Conservation (phyloP, 2,113 vertebrate species). For the Microcebus tavaratra region DNA sequence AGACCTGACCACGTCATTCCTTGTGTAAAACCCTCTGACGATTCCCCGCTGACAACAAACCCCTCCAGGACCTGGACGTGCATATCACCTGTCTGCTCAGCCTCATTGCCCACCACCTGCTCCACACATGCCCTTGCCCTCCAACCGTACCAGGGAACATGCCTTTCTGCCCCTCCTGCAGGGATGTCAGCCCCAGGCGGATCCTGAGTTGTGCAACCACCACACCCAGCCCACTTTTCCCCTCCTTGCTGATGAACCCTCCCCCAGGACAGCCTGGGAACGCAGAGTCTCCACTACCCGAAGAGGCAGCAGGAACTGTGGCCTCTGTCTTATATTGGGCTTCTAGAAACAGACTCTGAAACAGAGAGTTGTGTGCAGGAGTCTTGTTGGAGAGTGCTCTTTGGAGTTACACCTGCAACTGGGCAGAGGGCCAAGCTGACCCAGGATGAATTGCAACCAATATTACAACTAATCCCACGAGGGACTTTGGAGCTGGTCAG, state of each 20-base stretch:
- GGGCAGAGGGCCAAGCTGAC: not conserved
- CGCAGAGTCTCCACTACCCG: not conserved
- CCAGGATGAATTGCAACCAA: not conserved
- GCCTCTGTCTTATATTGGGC: not conserved
- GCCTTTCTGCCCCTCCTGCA: not conserved
- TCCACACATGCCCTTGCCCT: not conserved
- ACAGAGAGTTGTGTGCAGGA: not conserved
- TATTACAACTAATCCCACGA: not conserved
- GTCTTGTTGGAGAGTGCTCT: not conserved
- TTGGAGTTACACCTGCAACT: not conserved
- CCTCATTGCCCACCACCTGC: not conserved
- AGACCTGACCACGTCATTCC: not conserved
- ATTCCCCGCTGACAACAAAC: not conserved
- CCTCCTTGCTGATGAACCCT: not conserved
- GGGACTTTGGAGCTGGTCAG: not conserved
- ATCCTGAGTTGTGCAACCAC: not conserved
- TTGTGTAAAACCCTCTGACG: not conserved
- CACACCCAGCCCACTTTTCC: not conserved
- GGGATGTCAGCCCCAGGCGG: no score
- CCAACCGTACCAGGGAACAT: not conserved
- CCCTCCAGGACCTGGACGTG: not conserved
- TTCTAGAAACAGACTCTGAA: conserved; percentile 26
- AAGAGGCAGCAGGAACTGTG: not conserved
- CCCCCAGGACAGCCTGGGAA: not conserved
- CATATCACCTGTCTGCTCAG: not conserved